Percentiles rank a stretch among this genome's conserved stretches.
phyloP scores from a whole-genome alignment of 2,888 invertebrate genomes.

The Rambutsinella grinnellia region DNA sequence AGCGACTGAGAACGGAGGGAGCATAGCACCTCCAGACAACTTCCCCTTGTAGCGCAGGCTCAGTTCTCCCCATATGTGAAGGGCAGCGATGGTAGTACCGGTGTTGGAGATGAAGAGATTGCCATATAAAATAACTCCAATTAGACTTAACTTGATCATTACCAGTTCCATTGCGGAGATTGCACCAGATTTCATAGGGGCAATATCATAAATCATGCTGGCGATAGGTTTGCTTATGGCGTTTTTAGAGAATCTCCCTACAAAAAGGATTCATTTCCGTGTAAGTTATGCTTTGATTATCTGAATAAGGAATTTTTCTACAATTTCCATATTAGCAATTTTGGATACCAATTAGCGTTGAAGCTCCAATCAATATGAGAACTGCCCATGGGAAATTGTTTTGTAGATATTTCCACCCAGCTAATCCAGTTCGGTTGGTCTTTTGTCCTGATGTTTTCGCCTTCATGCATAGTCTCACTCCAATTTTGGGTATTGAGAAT shows the following conservation, averaged over 20 bases:
- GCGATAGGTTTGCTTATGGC: background rate
- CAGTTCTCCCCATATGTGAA: background rate
- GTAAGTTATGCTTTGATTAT: too few relatives aligned
- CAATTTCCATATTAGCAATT: background rate
- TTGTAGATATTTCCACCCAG: constrained; percentile 45
- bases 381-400: constrained; percentile 28
- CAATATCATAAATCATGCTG: background rate
- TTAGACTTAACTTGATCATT: too few relatives aligned
- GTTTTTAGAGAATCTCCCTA: constrained; percentile 12
- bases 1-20: constrained; percentile 6
- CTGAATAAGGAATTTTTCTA: background rate
- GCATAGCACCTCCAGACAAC: background rate
- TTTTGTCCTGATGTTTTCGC: constrained; percentile 9
- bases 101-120: constrained; percentile 8
- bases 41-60: background rate
- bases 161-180: too few relatives aligned
- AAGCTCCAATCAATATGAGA: constrained; percentile 28
- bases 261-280: too few relatives aligned
- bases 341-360: background rate
- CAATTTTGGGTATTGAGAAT: constrained; percentile 27
- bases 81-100: background rate
- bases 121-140: background rate
- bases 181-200: too few relatives aligned
- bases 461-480: constrained; percentile 3
- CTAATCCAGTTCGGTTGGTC: constrained; percentile 1